These are phyloP conservation scores for Amblyopsis hoosieri DNA, from an alignment of 2,797 vertebrate genomes.

Conservation along the genomic window DNA sequence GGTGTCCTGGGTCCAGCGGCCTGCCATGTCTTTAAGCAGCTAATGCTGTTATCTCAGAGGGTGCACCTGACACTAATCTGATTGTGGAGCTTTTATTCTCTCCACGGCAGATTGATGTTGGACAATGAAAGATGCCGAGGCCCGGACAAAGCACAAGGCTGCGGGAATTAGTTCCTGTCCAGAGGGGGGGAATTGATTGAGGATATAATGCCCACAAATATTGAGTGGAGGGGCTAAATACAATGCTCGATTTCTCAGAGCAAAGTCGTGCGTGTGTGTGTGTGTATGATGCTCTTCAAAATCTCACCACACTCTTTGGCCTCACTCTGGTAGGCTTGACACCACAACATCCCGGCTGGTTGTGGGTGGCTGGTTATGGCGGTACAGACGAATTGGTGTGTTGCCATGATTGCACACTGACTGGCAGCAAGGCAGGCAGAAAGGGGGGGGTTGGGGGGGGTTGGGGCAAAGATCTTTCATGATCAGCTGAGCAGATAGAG, in stretches of 20 bases:
- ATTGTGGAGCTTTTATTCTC: constrained; percentile 65
- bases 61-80: constrained; percentile 65
- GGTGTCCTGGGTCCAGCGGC: constrained; percentile 30
- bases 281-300: constrained; percentile 8
- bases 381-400: constrained; percentile 35
- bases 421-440: constrained; percentile 45
- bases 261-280: constrained; percentile 9
- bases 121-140: constrained; percentile 67
- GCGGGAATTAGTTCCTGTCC: constrained; percentile 63
- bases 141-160: constrained; percentile 61
- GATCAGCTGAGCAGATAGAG: constrained; percentile 45
- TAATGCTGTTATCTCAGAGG: constrained; percentile 61
- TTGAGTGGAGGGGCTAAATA: constrained; percentile 52
- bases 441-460: background rate
- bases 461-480: constrained; percentile 55
- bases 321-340: too few species aligned
- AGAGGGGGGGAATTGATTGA: constrained; percentile 67
- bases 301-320: constrained; percentile 5
- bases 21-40: constrained; percentile 40
- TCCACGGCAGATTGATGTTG: constrained; percentile 60
- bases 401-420: constrained; percentile 50
- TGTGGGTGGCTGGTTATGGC: constrained; percentile 46
- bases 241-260: constrained; percentile 20
- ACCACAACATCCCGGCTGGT: constrained; percentile 13
- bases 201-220: constrained; percentile 68